Conservation (phyloP, 2,888 invertebrate genomes). For the Theodoxus fluviatilis region DNA sequence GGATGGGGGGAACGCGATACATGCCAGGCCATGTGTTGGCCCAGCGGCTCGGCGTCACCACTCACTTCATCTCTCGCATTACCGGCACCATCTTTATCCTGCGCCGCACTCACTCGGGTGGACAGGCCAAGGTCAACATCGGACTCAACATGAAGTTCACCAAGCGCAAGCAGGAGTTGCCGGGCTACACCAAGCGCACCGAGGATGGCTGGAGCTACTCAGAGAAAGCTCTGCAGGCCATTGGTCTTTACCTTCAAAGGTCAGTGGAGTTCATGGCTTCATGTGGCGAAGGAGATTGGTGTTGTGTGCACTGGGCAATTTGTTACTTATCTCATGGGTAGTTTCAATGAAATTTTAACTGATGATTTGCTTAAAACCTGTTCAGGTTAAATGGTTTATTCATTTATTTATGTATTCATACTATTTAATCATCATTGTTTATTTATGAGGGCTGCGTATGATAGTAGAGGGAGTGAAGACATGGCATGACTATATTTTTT, state of each 20-base stretch:
- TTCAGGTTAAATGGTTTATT: too few relatives aligned
- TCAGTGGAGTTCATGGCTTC: too few relatives aligned
- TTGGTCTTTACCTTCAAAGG: conserved; percentile 75
- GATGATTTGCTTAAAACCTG: too few relatives aligned
- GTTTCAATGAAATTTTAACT: too few relatives aligned
- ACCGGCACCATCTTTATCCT: conserved; percentile 83
- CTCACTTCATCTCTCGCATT: conserved; percentile 80
- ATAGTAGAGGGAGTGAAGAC: too few relatives aligned
- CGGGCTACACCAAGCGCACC: conserved; percentile 80
- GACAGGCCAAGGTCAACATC: conserved; percentile 72
- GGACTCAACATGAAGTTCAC: conserved; percentile 92
- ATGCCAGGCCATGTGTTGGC: conserved; percentile 61
- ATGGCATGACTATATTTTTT: too few relatives aligned
- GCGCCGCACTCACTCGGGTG: conserved; percentile 36
- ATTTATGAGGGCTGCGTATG: too few relatives aligned
- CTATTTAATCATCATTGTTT: too few relatives aligned
- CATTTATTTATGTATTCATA: too few relatives aligned
- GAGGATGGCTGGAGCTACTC: conserved; percentile 81
- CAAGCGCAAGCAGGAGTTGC: conserved; percentile 75
- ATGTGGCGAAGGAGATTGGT: too few relatives aligned
- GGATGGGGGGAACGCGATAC: conserved; percentile 40
- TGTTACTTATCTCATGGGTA: too few relatives aligned
- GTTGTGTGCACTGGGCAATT: too few relatives aligned
- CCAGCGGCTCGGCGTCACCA: conserved; percentile 69
- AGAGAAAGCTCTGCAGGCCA: conserved; percentile 74